A percentile compares a stretch with the other conserved stretches of the same genome.
Conservation (phyloP, 2,797 vertebrate species). For the Ataeniobius toweri region DNA sequence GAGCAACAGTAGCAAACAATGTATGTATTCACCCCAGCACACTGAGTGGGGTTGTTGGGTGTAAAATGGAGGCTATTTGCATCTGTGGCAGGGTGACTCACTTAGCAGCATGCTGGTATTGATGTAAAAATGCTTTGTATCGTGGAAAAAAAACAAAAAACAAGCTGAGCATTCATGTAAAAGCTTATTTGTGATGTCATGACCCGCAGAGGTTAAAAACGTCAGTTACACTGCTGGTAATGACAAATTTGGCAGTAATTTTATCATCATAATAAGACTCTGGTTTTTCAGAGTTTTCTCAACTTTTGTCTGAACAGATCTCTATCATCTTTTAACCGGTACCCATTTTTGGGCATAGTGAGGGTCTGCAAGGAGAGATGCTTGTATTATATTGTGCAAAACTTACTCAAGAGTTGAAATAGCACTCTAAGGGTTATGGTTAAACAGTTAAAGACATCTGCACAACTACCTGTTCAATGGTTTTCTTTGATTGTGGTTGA, state of each 20-base stretch:
- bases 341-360: background rate
- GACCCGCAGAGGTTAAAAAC: background rate
- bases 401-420: background rate
- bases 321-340: background rate
- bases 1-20: slow-evolving; percentile 31
- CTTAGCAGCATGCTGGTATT: slow-evolving; percentile 14
- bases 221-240: slow-evolving; percentile 2
- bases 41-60: slow-evolving; percentile 47
- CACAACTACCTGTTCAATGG: too few species aligned
- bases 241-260: background rate
- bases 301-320: background rate
- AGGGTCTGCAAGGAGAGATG: background rate
- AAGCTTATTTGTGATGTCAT: slow-evolving; percentile 13
- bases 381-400: background rate
- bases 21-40: slow-evolving; percentile 38
- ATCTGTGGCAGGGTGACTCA: slow-evolving; percentile 38
- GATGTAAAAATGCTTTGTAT: slow-evolving; percentile 37
- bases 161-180: slow-evolving; percentile 22
- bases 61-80: slow-evolving; percentile 20
- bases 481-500: background rate
- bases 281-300: background rate
- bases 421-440: too few species aligned
- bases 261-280: background rate
- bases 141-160: background rate
- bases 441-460: too few species aligned